Evolutionary conservation across 92 coral and sea anemone species (phyloP), one percentile per base, ranked within the genome.

Genomic region (Palythoa grandiflora): DNA sequence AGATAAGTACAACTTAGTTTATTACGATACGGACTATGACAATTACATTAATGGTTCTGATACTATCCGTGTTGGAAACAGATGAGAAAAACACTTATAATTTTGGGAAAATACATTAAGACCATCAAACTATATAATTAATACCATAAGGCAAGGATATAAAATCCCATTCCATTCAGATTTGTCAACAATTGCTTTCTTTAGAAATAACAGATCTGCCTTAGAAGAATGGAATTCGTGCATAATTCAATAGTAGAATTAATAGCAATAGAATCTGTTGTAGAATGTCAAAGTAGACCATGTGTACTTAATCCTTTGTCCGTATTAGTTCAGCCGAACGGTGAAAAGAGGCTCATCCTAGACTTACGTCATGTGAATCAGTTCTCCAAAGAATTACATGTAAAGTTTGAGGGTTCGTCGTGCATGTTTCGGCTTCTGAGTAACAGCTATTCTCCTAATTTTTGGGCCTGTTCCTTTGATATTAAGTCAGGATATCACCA

Each of bases 401-500:
- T 20, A 16, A 63, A 63, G 71, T 63, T 63, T 63, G 71, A 55
- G 63, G 63, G 9, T 16, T 55, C 63, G 0, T 10, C 3, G 28
- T 16, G 71, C 36, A 63, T 63, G 71, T 63, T 63, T 20, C 71
- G 71, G 1, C 21, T 63, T 60, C 68, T 60, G 17, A 60, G 20
- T 17, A 60, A 60, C 68, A 60, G 68, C 20, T 60, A 11, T 60
- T 60, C 68, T 60, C 68, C 28, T 28, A 28, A 28, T 28, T 15
- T 16, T 63, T 63, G 71, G 71, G 71, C 21, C 36, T 68, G 73
- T 68, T 20, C 39, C 39, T 89, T 89, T 55, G 80, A 85, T 65
- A 28, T 84, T 75, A 87, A 87, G n/a, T 87, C 87, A 2, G 88
- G 90, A 28, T 28, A 28, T 28, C 28, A 28, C 28, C 28, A 28